Conservation (phyloP, 2,888 invertebrate genomes). For the Lapara coniferarum region DNA sequence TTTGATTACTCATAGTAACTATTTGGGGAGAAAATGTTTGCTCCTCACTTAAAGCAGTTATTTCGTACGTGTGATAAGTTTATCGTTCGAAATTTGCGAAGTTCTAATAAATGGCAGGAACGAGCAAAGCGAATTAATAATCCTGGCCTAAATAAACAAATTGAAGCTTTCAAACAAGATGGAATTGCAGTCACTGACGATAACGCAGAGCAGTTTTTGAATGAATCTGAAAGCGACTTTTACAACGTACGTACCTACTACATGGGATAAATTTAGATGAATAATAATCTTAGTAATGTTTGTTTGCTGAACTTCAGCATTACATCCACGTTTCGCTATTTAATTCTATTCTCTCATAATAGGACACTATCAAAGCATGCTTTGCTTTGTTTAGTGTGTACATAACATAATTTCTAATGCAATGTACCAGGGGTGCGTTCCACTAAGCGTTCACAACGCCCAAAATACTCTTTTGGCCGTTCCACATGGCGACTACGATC, state of each 20-base stretch:
- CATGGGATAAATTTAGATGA: too few relatives aligned
- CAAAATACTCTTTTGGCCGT: too few relatives aligned
- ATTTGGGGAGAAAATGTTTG: slow-evolving; percentile 53
- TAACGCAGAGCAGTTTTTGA: slow-evolving; percentile 69
- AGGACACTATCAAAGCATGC: too few relatives aligned
- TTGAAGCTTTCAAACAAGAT: slow-evolving; percentile 60
- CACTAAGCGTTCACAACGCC: too few relatives aligned
- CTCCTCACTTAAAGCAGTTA: slow-evolving; percentile 52
- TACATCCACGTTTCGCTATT: too few relatives aligned
- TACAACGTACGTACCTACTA: slow-evolving; percentile 53
- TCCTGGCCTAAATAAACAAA: slow-evolving; percentile 66
- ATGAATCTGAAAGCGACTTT: slow-evolving; percentile 72
- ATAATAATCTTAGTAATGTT: not conserved
- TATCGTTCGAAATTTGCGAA: slow-evolving; percentile 60
- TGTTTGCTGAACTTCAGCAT: not conserved
- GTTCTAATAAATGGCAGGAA: slow-evolving; percentile 43
- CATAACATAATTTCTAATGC: too few relatives aligned
- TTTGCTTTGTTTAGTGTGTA: too few relatives aligned
- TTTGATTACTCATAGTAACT: too few relatives aligned
- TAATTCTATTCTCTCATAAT: too few relatives aligned
- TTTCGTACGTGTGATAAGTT: slow-evolving; percentile 61
- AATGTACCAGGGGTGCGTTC: too few relatives aligned
- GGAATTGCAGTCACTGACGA: slow-evolving; percentile 58
- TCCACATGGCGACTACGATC: too few relatives aligned
- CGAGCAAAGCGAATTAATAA: slow-evolving; percentile 48